These are phyloP conservation scores for Bothrops jararaca DNA, from an alignment of 2,113 vertebrate species.

Conservation along the genomic window DNA sequence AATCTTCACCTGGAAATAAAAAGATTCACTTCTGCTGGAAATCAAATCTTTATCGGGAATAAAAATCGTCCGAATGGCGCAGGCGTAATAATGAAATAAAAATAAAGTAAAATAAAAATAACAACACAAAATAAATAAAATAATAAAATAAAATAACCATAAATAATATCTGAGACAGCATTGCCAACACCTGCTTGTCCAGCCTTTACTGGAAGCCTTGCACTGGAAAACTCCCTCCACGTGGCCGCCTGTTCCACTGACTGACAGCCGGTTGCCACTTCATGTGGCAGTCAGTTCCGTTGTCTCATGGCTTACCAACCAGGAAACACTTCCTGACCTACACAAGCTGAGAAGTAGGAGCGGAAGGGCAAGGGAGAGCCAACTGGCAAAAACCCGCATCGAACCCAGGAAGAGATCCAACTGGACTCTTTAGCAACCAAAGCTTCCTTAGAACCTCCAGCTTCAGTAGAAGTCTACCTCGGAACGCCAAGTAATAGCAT, in stretches of 20 bases:
- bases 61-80: background rate
- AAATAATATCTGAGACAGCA: background rate
- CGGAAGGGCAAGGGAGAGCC: background rate
- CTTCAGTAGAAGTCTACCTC: background rate
- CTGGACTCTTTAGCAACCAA: background rate
- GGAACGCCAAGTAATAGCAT: background rate
- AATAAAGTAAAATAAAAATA: too few relatives aligned
- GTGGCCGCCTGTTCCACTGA: background rate
- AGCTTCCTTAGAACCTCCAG: background rate
- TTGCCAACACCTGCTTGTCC: background rate
- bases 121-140: too few relatives aligned
- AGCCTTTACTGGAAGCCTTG: background rate
- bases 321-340: background rate
- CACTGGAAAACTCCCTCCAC: background rate
- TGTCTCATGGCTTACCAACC: background rate
- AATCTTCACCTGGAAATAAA: constrained; percentile 72
- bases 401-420: background rate
- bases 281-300: background rate
- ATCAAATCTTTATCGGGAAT: background rate
- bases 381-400: background rate
- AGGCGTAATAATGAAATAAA: background rate
- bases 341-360: background rate
- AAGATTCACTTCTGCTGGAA: background rate
- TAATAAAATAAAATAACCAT: too few relatives aligned
- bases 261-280: background rate